These are phyloP conservation scores for Sus scrofa DNA, from an alignment of 2,113 vertebrate species.

Conservation along the genomic window DNA sequence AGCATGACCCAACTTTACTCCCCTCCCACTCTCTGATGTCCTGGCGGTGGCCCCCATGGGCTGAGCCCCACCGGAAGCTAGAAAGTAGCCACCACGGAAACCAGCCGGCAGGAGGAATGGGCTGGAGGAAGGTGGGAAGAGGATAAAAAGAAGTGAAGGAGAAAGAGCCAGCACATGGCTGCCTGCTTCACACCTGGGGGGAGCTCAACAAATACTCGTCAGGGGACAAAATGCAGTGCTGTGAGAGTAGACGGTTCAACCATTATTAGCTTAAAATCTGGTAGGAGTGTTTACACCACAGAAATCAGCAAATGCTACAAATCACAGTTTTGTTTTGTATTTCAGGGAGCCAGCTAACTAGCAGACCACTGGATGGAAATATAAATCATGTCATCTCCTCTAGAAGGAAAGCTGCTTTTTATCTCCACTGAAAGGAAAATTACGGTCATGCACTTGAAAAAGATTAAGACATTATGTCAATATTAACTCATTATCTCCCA, in stretches of 20 bases:
- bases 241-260: not conserved
- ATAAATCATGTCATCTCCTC: not conserved
- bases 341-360: not conserved
- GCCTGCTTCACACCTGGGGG: not conserved
- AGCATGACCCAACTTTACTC: not conserved
- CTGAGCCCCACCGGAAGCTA: not conserved
- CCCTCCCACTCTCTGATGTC: too few relatives aligned
- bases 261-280: not conserved
- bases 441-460: not conserved
- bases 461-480: not conserved
- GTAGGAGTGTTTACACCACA: not conserved
- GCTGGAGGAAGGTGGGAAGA: not conserved
- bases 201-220: not conserved
- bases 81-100: not conserved
- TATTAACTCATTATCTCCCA: not conserved
- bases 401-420: not conserved
- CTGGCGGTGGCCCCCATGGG: not conserved
- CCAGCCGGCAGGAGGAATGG: not conserved
- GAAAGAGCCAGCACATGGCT: not conserved
- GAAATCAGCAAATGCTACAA: not conserved
- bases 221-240: not conserved
- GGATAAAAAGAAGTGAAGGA: not conserved
- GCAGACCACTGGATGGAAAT: not conserved
- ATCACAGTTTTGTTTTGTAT: not conserved
- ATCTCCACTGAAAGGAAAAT: conserved; percentile 18